phyloP scores from a whole-genome alignment of 2,797 vertebrate species.

The Perodicticus potto region DNA sequence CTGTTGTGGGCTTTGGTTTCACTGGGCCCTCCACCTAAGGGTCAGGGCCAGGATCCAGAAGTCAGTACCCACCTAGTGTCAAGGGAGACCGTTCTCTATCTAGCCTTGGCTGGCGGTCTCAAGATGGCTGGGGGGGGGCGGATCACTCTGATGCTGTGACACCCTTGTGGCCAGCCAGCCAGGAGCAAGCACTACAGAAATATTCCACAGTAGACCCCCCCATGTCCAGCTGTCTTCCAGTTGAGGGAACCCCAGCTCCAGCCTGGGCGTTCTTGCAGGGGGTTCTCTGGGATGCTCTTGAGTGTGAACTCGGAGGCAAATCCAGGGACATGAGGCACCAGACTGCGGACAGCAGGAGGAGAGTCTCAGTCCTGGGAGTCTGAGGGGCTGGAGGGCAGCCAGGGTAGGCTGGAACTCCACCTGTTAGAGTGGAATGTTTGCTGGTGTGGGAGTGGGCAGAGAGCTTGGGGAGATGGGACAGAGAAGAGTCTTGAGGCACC shows the following conservation, averaged over 20 bases:
- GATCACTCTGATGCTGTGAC: too few relatives aligned
- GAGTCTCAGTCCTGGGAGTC: background rate
- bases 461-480: background rate
- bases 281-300: background rate
- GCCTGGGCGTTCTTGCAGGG: background rate
- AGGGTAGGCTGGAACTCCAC: background rate
- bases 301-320: background rate
- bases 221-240: background rate
- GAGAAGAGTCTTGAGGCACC: background rate
- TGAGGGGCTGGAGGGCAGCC: background rate
- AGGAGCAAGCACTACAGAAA: background rate
- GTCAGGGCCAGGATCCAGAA: background rate
- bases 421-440: background rate
- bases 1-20: too few relatives aligned
- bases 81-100: too few relatives aligned
- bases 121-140: background rate
- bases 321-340: fast-evolving
- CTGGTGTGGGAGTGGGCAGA: too few relatives aligned
- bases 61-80: background rate
- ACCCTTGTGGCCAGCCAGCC: background rate
- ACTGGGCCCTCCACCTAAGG: background rate
- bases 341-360: background rate
- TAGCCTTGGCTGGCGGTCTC: background rate
- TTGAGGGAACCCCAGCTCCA: background rate
- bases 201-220: background rate